A percentile compares a stretch with the other conserved stretches of the same genome.
Evolutionary conservation across 2,113 vertebrate species (phyloP).

Genomic region (human (Homo sapiens)): DNA sequence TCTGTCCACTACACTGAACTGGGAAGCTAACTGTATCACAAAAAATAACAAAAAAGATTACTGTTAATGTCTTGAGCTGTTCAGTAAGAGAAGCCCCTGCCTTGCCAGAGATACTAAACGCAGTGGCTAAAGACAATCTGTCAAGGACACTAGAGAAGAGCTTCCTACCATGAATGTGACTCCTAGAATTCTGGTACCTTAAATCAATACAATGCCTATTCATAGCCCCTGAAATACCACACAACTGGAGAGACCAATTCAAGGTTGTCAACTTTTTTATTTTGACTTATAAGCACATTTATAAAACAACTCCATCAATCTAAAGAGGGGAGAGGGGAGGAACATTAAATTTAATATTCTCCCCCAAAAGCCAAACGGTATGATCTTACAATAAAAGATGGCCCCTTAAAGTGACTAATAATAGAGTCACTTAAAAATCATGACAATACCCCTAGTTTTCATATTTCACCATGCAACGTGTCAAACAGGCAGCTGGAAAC

Average conservation of each 20-base stretch:
- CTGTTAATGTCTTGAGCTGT: background rate
- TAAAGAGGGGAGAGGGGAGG: background rate
- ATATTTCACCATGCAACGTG: background rate
- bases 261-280: background rate
- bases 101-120: background rate
- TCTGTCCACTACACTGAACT: background rate
- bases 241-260: background rate
- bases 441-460: background rate
- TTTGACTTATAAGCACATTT: background rate
- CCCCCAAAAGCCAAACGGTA: background rate
- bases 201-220: background rate
- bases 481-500: background rate
- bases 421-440: constrained; percentile 1
- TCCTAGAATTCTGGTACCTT: background rate
- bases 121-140: background rate
- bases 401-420: background rate
- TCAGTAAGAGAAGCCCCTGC: background rate
- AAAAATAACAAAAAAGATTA: background rate
- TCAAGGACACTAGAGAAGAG: background rate
- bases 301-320: background rate
- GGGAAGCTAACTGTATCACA: background rate
- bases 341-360: too few species aligned
- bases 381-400: background rate
- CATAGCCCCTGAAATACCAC: background rate
- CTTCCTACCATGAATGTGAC: background rate